Evolutionary conservation across 2,888 invertebrate species (phyloP).

Genomic region (Xylota sylvarum): DNA sequence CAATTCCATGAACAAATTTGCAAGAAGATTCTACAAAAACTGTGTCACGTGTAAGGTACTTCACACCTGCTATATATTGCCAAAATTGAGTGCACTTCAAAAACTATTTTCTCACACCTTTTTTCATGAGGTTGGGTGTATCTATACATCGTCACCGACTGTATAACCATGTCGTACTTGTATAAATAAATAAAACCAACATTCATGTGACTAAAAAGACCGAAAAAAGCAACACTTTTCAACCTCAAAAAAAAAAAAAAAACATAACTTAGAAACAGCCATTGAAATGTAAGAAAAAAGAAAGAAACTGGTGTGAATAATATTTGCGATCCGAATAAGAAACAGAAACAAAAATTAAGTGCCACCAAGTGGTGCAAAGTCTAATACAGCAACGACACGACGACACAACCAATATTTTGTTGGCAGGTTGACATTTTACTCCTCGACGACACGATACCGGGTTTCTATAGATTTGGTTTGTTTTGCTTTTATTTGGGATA

Average conservation of each 20-base stretch:
- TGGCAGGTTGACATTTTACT: slow-evolving; percentile 32
- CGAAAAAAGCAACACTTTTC: neutral
- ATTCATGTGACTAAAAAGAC: neutral
- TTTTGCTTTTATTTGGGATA: neutral
- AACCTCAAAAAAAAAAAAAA: neutral
- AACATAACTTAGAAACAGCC: slow-evolving; percentile 8
- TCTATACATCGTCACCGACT: neutral
- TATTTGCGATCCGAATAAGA: slow-evolving; percentile 25
- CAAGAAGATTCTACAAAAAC: too few species aligned
- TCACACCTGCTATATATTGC: neutral
- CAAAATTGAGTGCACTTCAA: neutral
- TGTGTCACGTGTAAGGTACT: too few species aligned
- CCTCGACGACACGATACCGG: neutral
- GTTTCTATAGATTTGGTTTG: neutral
- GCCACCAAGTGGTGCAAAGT: slow-evolving; percentile 10
- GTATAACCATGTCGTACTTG: too few species aligned
- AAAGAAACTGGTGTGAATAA: slow-evolving; percentile 15
- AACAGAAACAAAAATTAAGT: slow-evolving; percentile 6
- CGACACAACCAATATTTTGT: neutral
- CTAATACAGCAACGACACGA: neutral
- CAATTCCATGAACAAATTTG: too few species aligned
- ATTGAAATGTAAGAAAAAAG: slow-evolving; percentile 6
- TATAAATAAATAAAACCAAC: neutral
- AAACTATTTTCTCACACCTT: neutral
- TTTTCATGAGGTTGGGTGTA: neutral